A percentile compares a stretch with the other conserved stretches of the same genome.
phyloP scores from a whole-genome alignment of 2,113 vertebrate species.

The Sinocyclocheilus anophthalmus region DNA sequence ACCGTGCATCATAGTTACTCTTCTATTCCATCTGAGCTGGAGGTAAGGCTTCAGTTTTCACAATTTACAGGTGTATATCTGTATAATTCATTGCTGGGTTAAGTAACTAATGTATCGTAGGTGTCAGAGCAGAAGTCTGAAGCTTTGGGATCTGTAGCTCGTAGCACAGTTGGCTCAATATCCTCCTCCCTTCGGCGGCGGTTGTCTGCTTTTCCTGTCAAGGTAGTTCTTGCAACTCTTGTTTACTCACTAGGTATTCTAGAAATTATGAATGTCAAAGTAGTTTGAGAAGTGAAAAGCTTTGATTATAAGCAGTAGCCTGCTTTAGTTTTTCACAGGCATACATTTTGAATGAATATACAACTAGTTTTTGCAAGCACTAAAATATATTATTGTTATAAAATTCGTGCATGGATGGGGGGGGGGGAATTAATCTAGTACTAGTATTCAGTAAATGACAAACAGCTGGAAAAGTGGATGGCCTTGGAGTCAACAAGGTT shows the following conservation, averaged over 20 bases:
- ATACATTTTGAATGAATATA: no score
- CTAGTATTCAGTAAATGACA: no score
- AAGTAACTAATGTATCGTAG: constrained; percentile 46
- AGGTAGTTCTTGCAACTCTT: constrained; percentile 63
- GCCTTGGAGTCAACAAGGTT: no score
- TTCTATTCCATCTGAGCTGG: constrained; percentile 70
- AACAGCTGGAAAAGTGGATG: no score
- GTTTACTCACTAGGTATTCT: neutral
- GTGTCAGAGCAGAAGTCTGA: constrained; percentile 72
- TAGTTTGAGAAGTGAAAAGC: no score
- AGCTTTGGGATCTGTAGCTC: constrained; percentile 57
- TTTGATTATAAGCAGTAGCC: no score
- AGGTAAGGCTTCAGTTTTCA: constrained; percentile 64
- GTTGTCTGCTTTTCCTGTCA: constrained; percentile 70
- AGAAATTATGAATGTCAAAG: no score
- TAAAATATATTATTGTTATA: no score
- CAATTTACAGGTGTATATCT: neutral
- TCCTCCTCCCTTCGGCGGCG: constrained; percentile 70
- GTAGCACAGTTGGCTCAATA: constrained; percentile 67
- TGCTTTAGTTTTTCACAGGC: no score
- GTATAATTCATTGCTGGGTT: neutral
- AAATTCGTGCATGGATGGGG: no score
- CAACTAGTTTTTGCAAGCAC: no score
- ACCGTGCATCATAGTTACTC: constrained; percentile 72
- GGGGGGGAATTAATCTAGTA: no score